Evolutionary conservation across 2,888 invertebrate species (phyloP).

Genomic region (Cerceris rybyensis): DNA sequence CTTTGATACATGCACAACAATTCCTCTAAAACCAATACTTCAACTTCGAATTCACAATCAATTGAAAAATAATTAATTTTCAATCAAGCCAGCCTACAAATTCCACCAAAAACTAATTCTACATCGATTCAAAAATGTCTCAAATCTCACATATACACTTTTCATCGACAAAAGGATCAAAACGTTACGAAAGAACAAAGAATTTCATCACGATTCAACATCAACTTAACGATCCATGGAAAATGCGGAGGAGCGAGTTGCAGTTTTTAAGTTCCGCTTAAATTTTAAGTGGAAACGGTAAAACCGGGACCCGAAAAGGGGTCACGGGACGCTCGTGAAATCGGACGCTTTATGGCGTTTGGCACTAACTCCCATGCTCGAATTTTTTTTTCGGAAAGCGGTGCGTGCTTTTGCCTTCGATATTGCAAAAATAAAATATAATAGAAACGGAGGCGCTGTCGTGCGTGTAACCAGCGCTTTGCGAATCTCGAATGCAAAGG

Average conservation of each 20-base stretch:
- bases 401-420: constrained; percentile 6
- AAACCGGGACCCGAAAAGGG: constrained; percentile 4
- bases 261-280: background rate
- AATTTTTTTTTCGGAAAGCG: constrained; percentile 9
- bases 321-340: constrained; percentile 24
- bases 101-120: too few relatives aligned
- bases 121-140: too few relatives aligned
- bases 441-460: constrained; percentile 21
- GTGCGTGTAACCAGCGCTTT: background rate
- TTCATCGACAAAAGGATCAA: too few relatives aligned
- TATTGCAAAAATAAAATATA: background rate
- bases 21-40: too few relatives aligned
- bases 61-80: too few relatives aligned
- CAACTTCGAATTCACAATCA: too few relatives aligned
- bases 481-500: background rate
- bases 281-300: constrained; percentile 4
- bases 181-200: too few relatives aligned
- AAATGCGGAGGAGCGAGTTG: background rate
- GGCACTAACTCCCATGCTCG: constrained; percentile 52
- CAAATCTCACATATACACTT: too few relatives aligned
- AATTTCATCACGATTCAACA: too few relatives aligned
- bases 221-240: background rate
- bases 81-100: too few relatives aligned
- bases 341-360: constrained; percentile 50
- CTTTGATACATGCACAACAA: too few relatives aligned